phyloP scores from a whole-genome alignment of 1,140 invertebrate genomes.

The Drosophila grimshawi region DNA sequence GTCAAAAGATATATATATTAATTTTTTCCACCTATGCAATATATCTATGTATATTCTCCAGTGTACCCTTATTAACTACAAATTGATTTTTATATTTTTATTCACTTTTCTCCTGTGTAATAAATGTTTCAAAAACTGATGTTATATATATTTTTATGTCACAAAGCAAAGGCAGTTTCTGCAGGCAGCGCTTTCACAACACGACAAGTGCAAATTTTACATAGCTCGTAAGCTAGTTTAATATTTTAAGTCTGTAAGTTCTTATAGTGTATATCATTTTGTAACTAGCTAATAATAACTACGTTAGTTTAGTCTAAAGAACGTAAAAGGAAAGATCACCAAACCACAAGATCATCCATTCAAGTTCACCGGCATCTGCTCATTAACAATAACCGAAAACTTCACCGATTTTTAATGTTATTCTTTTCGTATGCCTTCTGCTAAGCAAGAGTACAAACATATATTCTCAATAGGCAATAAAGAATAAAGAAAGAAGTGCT shows the following conservation, averaged over 20 bases:
- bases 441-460: background rate
- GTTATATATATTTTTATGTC: slow-evolving; percentile 17
- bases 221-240: slow-evolving; percentile 32
- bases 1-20: slow-evolving; percentile 17
- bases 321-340: background rate
- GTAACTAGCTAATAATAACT: slow-evolving; percentile 17
- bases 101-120: slow-evolving; percentile 15
- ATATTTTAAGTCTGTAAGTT: slow-evolving; percentile 36
- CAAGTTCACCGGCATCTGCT: slow-evolving; percentile 39
- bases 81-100: slow-evolving; percentile 11
- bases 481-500: slow-evolving; percentile 40
- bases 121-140: background rate
- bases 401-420: slow-evolving; percentile 22
- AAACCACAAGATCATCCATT: slow-evolving; percentile 28
- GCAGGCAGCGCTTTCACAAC: background rate
- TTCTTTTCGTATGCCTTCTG: slow-evolving; percentile 11
- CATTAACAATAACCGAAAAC: slow-evolving; percentile 8
- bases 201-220: background rate
- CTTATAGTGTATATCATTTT: slow-evolving; percentile 8
- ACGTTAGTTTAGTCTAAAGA: slow-evolving; percentile 20
- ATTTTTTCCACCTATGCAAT: slow-evolving; percentile 30
- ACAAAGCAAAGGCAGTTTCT: slow-evolving; percentile 3
- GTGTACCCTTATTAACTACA: slow-evolving; percentile 25
- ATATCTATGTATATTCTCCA: slow-evolving; percentile 32
- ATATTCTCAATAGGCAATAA: slow-evolving; percentile 25